Evolutionary conservation across 2,113 vertebrate species (phyloP), one percentile per base, ranked within the genome.

Genomic region (Vulpes lagopus): DNA sequence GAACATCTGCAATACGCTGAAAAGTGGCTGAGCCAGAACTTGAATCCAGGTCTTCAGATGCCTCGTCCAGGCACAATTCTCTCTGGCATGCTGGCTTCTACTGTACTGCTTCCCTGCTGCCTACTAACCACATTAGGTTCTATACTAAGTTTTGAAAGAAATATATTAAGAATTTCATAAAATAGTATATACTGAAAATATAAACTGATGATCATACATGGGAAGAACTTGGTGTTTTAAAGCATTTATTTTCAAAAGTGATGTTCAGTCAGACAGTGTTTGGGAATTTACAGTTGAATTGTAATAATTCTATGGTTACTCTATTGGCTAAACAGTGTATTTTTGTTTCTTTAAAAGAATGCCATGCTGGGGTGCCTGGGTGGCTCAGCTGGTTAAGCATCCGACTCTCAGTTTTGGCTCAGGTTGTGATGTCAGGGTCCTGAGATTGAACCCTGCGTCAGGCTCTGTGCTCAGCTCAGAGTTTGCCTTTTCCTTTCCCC

Each of bases 231-330:
- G 55, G 27, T 90, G 35, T 67, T 94, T 95, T 76, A 92, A 82
- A 93, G 15, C 25, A 78, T 93, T 95, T 89, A 32, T 73, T 94
- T 95, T 84, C 60, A 84, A 92, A 96, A 88, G 57, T 85, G 30
- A 91, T 55, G n/a, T 53, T 49, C 87, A 25, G 12, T 82, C 53
- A 90, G 62, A 71, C 22, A n/a, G 38, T 76, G 27, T 94, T 78
- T 35, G 64, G 49, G 23, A 93, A 88, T 38, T 93, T 82, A 91
- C 38, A 86, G 62, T 51, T 76, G 32, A 60, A 65, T 76, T 84
- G 15, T 19, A 81, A 96, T 2, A 93, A 86, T 23, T 65, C 25
- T 59, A 17, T 64, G 51, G 32, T 71, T 95, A 20, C 14, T 79
- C 81, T 95, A 76, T 32, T 80, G 20, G 89, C 15, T 67, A 95